Conservation (phyloP, 2,888 invertebrate species). For the Villa cingulata region DNA sequence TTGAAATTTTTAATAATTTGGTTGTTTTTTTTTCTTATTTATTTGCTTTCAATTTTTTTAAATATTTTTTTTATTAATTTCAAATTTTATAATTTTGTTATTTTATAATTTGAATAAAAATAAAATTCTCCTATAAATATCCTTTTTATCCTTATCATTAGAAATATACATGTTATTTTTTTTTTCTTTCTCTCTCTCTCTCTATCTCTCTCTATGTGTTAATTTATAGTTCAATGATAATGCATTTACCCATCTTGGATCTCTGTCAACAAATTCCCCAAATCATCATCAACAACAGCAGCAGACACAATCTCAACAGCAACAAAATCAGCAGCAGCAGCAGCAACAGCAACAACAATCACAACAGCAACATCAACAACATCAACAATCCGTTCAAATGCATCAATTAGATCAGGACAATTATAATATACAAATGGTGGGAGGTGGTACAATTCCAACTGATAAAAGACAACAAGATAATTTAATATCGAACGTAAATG, state of each 20-base stretch:
- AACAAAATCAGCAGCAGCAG: conserved; percentile 7
- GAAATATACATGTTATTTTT: too few relatives aligned
- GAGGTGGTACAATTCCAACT: not conserved
- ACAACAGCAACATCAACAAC: not conserved
- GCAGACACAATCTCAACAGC: conserved; percentile 17
- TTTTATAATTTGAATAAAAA: too few relatives aligned
- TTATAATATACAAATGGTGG: not conserved
- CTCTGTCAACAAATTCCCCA: conserved; percentile 9
- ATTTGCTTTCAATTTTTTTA: too few relatives aligned
- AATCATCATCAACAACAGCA: conserved; percentile 14
- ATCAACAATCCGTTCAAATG: not conserved
- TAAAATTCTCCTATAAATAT: too few relatives aligned
- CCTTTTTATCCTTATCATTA: too few relatives aligned
- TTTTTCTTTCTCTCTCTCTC: too few relatives aligned
- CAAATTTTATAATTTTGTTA: too few relatives aligned
- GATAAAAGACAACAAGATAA: not conserved
- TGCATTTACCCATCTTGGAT: conserved; percentile 12
- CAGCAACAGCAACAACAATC: conserved; percentile 1
- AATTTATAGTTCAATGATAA: conserved; percentile 12
- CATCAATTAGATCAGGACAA: not conserved
- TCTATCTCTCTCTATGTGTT: too few relatives aligned
- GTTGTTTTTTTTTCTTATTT: conserved; percentile 12
- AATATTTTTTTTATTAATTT: too few relatives aligned
- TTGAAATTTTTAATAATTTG: not conserved
- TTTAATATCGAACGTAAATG: not conserved